A percentile compares a stretch with the other conserved stretches of the same genome.
These are phyloP conservation scores for Kryphioiulus occultus DNA, from an alignment of 2,888 invertebrate genomes.

Conservation along the genomic window DNA sequence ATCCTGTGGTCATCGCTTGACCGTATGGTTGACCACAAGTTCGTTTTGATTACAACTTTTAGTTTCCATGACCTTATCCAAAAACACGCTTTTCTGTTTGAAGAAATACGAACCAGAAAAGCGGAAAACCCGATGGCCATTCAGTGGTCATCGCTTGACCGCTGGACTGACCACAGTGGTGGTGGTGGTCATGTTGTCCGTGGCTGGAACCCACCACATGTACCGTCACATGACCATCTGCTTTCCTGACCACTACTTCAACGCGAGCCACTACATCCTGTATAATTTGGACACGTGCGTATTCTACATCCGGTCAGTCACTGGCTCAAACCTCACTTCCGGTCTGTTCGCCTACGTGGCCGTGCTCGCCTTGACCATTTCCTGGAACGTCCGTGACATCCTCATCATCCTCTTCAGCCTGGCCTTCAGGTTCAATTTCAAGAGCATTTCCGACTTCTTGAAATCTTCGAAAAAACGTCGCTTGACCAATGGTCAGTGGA, in stretches of 20 bases:
- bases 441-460: neutral
- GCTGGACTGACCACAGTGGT: neutral
- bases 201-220: neutral
- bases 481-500: neutral
- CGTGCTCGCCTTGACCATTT: neutral
- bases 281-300: neutral
- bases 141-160: neutral
- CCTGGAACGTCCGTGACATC: constrained; percentile 43
- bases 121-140: neutral
- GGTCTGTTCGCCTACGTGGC: neutral
- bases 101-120: neutral
- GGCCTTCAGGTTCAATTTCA: constrained; percentile 13
- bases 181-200: neutral
- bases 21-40: too few species aligned
- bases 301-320: neutral
- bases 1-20: too few species aligned
- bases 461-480: neutral
- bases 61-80: too few species aligned
- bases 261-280: neutral
- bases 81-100: neutral
- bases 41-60: too few species aligned
- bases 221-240: neutral
- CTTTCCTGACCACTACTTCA: neutral
- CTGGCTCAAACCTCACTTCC: neutral
- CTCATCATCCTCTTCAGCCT: constrained; percentile 19